phyloP scores from a whole-genome alignment of 2,888 invertebrate genomes.

The Cheilosia variabilis region DNA sequence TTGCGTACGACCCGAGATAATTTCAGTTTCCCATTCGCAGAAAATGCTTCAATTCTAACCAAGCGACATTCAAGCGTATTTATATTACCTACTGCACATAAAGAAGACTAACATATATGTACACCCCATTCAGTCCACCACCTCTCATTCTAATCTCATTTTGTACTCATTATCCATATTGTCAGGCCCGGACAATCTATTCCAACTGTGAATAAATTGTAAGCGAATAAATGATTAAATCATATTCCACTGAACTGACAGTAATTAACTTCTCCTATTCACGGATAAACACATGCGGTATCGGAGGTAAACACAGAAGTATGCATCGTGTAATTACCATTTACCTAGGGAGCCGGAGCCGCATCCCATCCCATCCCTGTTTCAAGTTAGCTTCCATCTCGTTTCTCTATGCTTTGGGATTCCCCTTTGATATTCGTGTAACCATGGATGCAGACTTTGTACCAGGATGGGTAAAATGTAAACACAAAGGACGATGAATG shows the following conservation, averaged over 20 bases:
- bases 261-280: conserved; percentile 68
- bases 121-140: neutral
- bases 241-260: conserved; percentile 72
- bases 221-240: conserved; percentile 74
- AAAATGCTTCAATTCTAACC: neutral
- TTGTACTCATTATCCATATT: conserved; percentile 41
- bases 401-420: conserved; percentile 20
- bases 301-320: neutral
- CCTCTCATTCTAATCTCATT: conserved; percentile 23
- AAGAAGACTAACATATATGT: neutral
- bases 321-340: conserved; percentile 67
- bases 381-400: neutral
- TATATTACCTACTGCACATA: neutral
- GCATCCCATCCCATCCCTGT: neutral
- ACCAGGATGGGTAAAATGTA: conserved; percentile 49
- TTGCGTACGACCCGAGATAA: neutral
- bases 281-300: conserved; percentile 57
- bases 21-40: no score
- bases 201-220: conserved; percentile 61
- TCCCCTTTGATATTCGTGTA: conserved; percentile 64
- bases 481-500: conserved; percentile 55
- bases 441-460: conserved; percentile 58
- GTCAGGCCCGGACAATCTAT: conserved; percentile 27
- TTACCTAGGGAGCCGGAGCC: conserved; percentile 53
- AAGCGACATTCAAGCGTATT: neutral